These are phyloP conservation scores for Pachycephus smyrnensis DNA, from an alignment of 2,888 invertebrate genomes.

Conservation along the genomic window DNA sequence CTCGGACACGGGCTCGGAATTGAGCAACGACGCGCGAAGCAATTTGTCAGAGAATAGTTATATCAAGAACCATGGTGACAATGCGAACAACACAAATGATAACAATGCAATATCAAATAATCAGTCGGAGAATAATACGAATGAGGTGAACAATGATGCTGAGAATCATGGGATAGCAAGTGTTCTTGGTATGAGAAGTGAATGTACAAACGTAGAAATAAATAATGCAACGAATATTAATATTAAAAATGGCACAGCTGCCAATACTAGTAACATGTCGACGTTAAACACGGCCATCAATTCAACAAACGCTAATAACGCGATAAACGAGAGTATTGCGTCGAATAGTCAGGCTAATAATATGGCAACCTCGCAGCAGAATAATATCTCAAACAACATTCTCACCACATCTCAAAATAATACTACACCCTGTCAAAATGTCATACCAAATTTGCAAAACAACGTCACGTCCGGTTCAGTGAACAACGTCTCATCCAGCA, in stretches of 20 bases:
- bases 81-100: slow-evolving; percentile 35
- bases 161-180: slow-evolving; percentile 24
- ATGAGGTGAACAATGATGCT: slow-evolving; percentile 25
- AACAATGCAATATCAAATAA: slow-evolving; percentile 41
- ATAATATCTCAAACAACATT: slow-evolving; percentile 38
- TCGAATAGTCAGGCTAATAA: slow-evolving; percentile 56
- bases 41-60: slow-evolving; percentile 12
- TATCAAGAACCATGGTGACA: slow-evolving; percentile 25
- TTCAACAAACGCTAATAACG: slow-evolving; percentile 60
- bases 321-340: slow-evolving; percentile 64
- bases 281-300: slow-evolving; percentile 59
- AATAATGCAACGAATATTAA: slow-evolving; percentile 66
- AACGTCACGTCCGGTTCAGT: slow-evolving; percentile 36
- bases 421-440: slow-evolving; percentile 38
- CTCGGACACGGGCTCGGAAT: slow-evolving; percentile 51
- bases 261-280: slow-evolving; percentile 54
- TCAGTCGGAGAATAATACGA: slow-evolving; percentile 41
- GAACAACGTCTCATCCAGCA: slow-evolving; percentile 38
- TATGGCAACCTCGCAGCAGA: slow-evolving; percentile 43
- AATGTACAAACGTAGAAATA: slow-evolving; percentile 64
- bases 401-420: slow-evolving; percentile 42
- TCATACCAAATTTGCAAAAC: slow-evolving; percentile 29
- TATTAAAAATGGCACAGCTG: slow-evolving; percentile 58
- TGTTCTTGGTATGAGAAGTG: slow-evolving; percentile 41
- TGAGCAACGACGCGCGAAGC: slow-evolving; percentile 38